phyloP scores from a whole-genome alignment of 2,113 vertebrate genomes.

The Elaphurus davidianus region DNA sequence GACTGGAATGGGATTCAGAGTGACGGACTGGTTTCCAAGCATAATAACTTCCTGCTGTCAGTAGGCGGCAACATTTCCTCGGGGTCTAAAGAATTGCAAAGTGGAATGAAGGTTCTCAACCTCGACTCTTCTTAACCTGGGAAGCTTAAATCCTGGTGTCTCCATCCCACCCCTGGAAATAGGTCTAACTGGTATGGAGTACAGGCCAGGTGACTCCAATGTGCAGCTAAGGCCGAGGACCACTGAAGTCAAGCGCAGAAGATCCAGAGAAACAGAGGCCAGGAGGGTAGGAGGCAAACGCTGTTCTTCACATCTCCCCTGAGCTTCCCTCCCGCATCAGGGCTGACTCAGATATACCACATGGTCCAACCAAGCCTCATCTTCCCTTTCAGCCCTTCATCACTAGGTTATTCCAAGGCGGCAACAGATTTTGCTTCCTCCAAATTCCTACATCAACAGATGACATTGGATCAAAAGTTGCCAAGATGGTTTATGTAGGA shows the following conservation, averaged over 20 bases:
- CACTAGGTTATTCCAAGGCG: background rate
- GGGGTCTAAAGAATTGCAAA: background rate
- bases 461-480: background rate
- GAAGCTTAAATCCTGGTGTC: background rate
- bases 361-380: background rate
- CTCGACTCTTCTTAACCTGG: background rate
- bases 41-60: background rate
- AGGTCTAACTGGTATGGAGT: background rate
- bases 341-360: background rate
- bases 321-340: background rate
- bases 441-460: background rate
- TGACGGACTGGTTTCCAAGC: background rate
- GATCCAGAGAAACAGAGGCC: background rate
- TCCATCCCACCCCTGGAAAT: background rate
- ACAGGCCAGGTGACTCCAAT: background rate
- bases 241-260: background rate
- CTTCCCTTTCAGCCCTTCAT: background rate
- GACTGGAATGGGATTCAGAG: background rate
- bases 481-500: background rate
- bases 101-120: background rate
- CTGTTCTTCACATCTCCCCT: background rate
- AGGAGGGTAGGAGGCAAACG: background rate
- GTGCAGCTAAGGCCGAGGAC: background rate
- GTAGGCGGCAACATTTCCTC: slow-evolving; percentile 44
- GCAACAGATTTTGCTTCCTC: background rate